Base-by-base conservation (phyloP, 2,888 invertebrate genomes). In the Conops quadrifasciatus region DNA sequence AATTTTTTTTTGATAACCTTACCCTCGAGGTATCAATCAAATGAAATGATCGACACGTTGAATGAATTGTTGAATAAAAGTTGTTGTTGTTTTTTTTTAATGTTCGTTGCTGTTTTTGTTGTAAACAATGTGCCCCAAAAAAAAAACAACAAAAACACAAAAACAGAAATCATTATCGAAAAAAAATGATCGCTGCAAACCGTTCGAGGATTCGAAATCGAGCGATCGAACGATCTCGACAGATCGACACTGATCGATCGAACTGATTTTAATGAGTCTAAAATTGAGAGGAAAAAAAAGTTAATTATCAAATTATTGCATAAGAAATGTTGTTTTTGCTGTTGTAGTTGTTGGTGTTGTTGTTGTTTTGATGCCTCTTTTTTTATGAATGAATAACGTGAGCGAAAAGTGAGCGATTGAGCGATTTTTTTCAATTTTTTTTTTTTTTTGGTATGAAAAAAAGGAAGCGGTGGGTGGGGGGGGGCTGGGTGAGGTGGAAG, bases 1-100 rank as follows among this genome's bases (percentile, higher is more conserved):
- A n/a, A n/a, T 70, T 74, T 72, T 69, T 74, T 74, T 71, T 62
- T 68, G 19, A 72, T 70, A 67, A 70, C 66, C 70, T 71, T 71
- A 75, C 75, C 81, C 73, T n/a, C 77, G 78, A 81, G 83, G 81
- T 81, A 82, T 82, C 83, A 82, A 82, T 82, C 82, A 82, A 80
- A 80, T 45, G 59, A 59, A 59, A 67, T 67, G 67, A 67, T 67
- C 59, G 67, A 67, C 67, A 59, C 60, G 59, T 67, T 59, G 56
- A 66, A 51, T 60, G 67, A 59, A 67, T 67, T 16, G 65, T 58
- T 19, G 36, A 63, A 47, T 4, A 45, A 43, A 60, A 24, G 58
- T 62, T 62, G 47, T 13, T 63, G 16, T 66, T 56, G n/a, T n/a
- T n/a, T n/a, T n/a, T n/a, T n/a, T n/a, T n/a, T n/a, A n/a, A n/a